These are phyloP conservation scores for Tetragonisca angustula DNA, from an alignment of 2,888 invertebrate genomes.

Conservation along the genomic window DNA sequence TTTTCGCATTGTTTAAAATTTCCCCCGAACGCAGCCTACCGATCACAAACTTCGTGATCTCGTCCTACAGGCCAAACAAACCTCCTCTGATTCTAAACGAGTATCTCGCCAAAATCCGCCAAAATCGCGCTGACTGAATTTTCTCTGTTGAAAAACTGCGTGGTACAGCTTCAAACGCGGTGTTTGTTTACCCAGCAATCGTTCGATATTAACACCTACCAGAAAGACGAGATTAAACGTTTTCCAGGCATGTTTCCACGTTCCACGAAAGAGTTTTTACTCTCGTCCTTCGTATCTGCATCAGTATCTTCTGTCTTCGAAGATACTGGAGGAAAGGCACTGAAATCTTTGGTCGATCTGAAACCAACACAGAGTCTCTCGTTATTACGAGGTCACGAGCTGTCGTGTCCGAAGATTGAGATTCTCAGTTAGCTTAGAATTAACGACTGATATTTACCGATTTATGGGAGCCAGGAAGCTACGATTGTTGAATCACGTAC, in stretches of 20 bases:
- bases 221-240: constrained; percentile 37
- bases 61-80: not conserved
- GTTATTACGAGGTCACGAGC: too few relatives aligned
- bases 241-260: constrained; percentile 14
- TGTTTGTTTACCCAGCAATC: not conserved
- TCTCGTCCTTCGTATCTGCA: constrained; percentile 4
- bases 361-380: not conserved
- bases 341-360: constrained; percentile 1
- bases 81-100: not conserved
- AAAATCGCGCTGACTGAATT: not conserved
- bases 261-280: not conserved
- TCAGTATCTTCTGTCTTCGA: not conserved
- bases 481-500: constrained; percentile 44
- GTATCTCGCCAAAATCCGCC: not conserved
- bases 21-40: too few relatives aligned
- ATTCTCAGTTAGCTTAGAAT: not conserved
- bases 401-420: too few relatives aligned
- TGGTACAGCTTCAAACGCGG: too few relatives aligned
- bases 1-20: too few relatives aligned
- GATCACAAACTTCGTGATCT: not conserved
- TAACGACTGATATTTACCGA: constrained; percentile 20
- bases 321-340: not conserved
- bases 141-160: not conserved
- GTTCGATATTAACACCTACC: constrained; percentile 18
- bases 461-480: not conserved